These are phyloP conservation scores for Phacellophora camtschatica DNA, from an alignment of 30 jellyfish, hydroid and myxozoan species.

Conservation along the genomic window DNA sequence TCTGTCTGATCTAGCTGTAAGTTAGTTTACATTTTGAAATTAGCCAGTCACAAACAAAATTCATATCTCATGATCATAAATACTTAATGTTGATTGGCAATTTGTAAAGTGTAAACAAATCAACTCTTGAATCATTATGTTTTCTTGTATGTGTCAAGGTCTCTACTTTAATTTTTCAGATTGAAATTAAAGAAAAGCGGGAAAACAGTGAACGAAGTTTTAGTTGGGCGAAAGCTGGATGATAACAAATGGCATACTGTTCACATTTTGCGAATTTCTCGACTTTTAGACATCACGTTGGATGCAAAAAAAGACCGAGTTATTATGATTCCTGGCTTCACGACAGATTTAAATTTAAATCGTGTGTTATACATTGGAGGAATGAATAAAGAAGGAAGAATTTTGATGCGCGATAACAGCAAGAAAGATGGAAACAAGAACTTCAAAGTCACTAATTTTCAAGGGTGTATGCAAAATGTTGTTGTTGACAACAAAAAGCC, in stretches of 20 bases:
- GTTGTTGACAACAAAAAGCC: constrained; percentile 64
- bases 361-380: constrained; percentile 57
- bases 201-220: constrained; percentile 12
- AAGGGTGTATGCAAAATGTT: constrained; percentile 53
- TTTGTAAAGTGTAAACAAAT: too few relatives aligned
- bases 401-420: background rate
- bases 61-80: too few relatives aligned
- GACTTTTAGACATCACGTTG: constrained; percentile 34
- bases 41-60: too few relatives aligned
- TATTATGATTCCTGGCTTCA: constrained; percentile 51
- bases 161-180: constrained; percentile 1
- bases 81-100: too few relatives aligned
- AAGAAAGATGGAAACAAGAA: background rate
- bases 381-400: background rate
- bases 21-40: too few relatives aligned
- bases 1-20: too few relatives aligned
- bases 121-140: too few relatives aligned
- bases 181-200: constrained; percentile 2
- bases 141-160: background rate
- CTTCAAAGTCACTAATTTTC: background rate
- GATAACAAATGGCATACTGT: constrained; percentile 63
- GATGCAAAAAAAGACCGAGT: constrained; percentile 30
- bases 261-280: constrained; percentile 24
- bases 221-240: constrained; percentile 56
- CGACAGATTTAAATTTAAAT: constrained; percentile 40